phyloP scores from a whole-genome alignment of 2,888 invertebrate genomes.

The Hylaea fasciaria region DNA sequence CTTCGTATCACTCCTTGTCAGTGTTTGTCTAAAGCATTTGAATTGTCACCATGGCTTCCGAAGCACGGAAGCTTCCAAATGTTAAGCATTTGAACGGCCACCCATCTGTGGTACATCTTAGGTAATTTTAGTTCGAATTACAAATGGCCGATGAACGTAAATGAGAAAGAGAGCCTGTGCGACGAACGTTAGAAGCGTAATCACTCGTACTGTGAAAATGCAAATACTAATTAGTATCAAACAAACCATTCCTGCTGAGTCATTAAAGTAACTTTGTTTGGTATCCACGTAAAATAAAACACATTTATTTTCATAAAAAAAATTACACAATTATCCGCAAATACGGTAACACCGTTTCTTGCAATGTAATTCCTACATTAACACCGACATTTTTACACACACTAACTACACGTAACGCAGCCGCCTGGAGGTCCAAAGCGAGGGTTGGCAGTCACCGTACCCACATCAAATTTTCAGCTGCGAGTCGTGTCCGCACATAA shows the following conservation, averaged over 20 bases:
- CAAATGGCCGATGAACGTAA: too few relatives aligned
- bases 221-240: neutral
- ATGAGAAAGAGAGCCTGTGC: too few relatives aligned
- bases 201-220: neutral
- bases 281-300: neutral
- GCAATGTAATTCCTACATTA: neutral
- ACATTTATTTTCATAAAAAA: neutral
- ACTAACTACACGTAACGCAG: neutral
- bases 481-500: constrained; percentile 61
- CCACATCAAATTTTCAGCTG: constrained; percentile 80
- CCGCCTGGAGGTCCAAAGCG: constrained; percentile 3
- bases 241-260: too few relatives aligned
- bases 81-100: too few relatives aligned
- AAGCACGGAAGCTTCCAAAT: too few relatives aligned
- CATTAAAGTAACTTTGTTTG: neutral
- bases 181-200: too few relatives aligned
- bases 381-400: constrained; percentile 3
- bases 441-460: constrained; percentile 61
- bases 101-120: too few relatives aligned
- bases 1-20: too few relatives aligned
- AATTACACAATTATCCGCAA: neutral
- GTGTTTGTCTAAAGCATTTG: too few relatives aligned
- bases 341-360: neutral
- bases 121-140: too few relatives aligned
- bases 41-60: too few relatives aligned